Conservation (phyloP, 1,140 invertebrate genomes). For the Mycetomoellerius zeteki region DNA sequence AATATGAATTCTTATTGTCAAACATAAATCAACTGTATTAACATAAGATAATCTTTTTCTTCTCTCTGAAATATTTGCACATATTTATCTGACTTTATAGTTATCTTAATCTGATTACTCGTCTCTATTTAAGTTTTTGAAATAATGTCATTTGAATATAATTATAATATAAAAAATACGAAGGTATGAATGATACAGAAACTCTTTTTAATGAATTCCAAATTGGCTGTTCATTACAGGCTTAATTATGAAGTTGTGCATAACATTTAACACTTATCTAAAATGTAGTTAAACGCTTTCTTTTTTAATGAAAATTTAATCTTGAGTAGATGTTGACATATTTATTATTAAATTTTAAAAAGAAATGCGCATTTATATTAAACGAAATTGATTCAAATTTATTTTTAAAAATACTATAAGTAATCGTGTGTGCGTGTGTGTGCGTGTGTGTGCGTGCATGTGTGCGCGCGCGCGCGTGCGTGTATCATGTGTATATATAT, state of each 20-base stretch:
- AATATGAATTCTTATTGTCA: conserved; percentile 26
- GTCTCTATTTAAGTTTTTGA: conserved; percentile 19
- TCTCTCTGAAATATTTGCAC: conserved; percentile 24
- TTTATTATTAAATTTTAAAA: conserved; percentile 24
- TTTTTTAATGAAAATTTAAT: not conserved
- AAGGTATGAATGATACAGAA: not conserved
- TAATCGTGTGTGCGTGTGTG: not conserved
- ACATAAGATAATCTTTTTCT: not conserved
- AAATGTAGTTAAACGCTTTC: not conserved
- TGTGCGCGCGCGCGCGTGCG: no score
- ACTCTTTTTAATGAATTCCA: conserved; percentile 26
- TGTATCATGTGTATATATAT: not conserved
- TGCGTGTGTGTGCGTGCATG: no score
- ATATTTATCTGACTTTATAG: conserved; percentile 1
- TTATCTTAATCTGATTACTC: conserved; percentile 21
- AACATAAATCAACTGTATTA: conserved; percentile 2
- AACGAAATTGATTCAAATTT: not conserved
- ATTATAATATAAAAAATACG: conserved; percentile 4
- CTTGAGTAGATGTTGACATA: not conserved
- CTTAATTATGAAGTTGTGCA: conserved; percentile 32
- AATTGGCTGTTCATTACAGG: not conserved
- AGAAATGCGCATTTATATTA: not conserved
- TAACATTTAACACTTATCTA: not conserved
- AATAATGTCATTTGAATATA: conserved; percentile 24
- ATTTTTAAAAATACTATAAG: conserved; percentile 5